Conservation (phyloP, 2,113 vertebrate species). For the Tetrao urogallus region DNA sequence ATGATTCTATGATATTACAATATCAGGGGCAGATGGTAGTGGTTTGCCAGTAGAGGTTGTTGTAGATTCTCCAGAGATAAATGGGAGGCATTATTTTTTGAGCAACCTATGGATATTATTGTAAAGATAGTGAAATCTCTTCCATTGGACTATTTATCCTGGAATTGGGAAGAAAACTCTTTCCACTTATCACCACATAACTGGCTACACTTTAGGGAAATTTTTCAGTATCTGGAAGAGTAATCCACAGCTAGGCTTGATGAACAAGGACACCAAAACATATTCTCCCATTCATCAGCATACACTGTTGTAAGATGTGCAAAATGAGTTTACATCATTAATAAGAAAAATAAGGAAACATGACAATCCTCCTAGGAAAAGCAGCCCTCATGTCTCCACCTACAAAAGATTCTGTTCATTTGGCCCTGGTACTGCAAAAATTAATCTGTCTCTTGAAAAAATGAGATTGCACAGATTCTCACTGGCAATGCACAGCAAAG, state of each 20-base stretch:
- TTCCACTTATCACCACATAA: neutral
- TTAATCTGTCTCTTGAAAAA: neutral
- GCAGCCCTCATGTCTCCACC: neutral
- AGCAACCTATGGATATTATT: neutral
- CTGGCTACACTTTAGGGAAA: neutral
- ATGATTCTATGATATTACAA: too few species aligned
- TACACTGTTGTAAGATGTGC: neutral
- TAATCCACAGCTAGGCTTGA: neutral
- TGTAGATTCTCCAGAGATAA: too few species aligned
- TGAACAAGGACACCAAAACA: neutral
- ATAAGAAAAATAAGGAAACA: neutral
- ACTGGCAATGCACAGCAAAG: neutral
- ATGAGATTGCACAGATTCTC: neutral
- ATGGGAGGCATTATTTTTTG: too few species aligned
- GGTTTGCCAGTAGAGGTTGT: too few species aligned
- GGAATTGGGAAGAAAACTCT: neutral
- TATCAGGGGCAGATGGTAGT: too few species aligned
- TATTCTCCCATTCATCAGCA: neutral
- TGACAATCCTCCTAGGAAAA: neutral
- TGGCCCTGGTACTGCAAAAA: neutral
- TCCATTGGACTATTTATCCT: neutral
- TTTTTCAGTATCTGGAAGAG: neutral
- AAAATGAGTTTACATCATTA: neutral
- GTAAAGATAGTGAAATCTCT: neutral
- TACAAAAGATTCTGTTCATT: neutral